Base-by-base conservation (phyloP, 2,888 invertebrate species). In the Drosophila prostipennis region DNA sequence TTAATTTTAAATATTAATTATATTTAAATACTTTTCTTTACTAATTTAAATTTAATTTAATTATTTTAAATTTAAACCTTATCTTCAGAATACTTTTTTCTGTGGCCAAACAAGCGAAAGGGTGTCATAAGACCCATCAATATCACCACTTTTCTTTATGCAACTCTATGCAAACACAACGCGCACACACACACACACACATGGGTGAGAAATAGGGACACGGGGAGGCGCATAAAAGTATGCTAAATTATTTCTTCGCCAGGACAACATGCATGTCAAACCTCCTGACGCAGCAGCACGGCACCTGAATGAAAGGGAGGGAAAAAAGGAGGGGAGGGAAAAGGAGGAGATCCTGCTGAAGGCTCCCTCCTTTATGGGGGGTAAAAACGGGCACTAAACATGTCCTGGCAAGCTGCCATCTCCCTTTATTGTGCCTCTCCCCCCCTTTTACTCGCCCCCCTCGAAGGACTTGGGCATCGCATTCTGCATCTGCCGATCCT, bases 231-330 rank as follows among this genome's bases (percentile, higher is more conserved):
- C 74, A 46, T 48, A 63, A 68, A 78, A 78, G 78, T 71, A 78
- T 74, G 71, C 65, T 46, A 74, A 70, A 58, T 57, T 72, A 67
- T 78, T 74, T 55, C 52, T 55, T 49, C 40, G 46, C 14, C 65
- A 65, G 63, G 42, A 59, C 63, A 36, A 23, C 42, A 49, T 54
- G 26, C 43, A 68, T 68, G 54, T 49, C 48, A 54, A 45, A 63
- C 36, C 36, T 34, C 48, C 34, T 63, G 42, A 49, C 56, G 34
- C 36, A 39, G 34, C 36, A 39, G 54, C 54, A 40, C 48, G 34
- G 32, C 49, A 58, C 46, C 52, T 53, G 70, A 53, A 40, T 42
- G 14, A 42, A 37, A 29, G 34, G n/a, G 19, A 23, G 19, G 19
- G 19, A 19, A 19, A 19, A 19, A 8, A 2, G 8, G 6, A 2